Base-by-base conservation (phyloP, 2,888 invertebrate species). In the Nymphalis polychloros region DNA sequence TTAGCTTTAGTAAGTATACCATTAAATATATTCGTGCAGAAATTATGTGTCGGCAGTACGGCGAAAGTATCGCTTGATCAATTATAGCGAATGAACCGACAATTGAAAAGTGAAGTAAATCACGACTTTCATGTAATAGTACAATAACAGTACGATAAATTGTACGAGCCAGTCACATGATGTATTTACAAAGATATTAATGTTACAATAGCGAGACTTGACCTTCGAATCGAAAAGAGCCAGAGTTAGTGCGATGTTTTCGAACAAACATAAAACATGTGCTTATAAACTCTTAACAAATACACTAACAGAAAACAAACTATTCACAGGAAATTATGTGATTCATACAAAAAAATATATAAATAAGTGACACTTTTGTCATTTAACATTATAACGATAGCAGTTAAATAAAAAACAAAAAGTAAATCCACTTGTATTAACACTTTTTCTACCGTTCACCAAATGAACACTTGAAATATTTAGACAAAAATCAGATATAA, bases 61-160 rank as follows among this genome's bases (percentile, higher is more conserved):
- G 84, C 83, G 87, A 88, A 88, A 89, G 86, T 84, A 75, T 73
- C 79, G 80, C 76, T 76, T 77, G 78, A 78, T 69, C 75, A 83
- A 83, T 75, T 82, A 78, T 75, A 81, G 76, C 80, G 79, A 76
- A 76, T 73, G 82, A 82, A 81, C 79, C 73, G 78, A 68, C 79
- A 82, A 88, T 86, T 85, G 83, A 76, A 78, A 75, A 88, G 86
- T 85, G 78, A 84, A 88, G 85, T 85, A 86, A 80, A 84, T 76
- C 80, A 80, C 76, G 80, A 81, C 77, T 81, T 81, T 80, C 78
- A 76, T 77, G 77, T 75, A 74, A 77, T 69, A 76, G 70, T 68
- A 72, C 50, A 69, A 74, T 69, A 72, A 75, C 72, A 69, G 68
- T 67, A 72, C 64, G 52, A 64, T 67, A 67, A 65, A 69, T 64